Evolutionary conservation across 2,797 vertebrate genomes (phyloP).

Genomic region (Rhabdophis nuchalis): DNA sequence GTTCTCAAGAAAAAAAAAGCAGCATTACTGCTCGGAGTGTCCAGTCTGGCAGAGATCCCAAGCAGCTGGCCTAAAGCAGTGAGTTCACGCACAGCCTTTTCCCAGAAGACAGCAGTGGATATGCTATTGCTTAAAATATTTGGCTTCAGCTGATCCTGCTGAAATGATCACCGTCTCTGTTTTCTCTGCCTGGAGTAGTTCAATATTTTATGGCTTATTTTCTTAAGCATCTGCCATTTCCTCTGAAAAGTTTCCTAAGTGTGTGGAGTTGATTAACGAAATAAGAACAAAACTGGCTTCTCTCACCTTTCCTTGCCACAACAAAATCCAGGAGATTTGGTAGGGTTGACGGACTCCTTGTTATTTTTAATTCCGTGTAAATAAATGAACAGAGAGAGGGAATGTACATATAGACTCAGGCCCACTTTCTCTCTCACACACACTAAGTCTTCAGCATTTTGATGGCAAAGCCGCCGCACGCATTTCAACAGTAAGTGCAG

Average conservation of each 20-base stretch:
- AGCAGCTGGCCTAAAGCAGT: slow-evolving; percentile 9
- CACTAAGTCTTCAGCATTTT: slow-evolving; percentile 54
- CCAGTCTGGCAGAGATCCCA: background rate
- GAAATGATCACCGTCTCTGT: background rate
- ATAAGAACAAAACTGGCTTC: background rate
- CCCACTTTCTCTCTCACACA: background rate
- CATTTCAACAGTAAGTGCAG: slow-evolving; percentile 47
- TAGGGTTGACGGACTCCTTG: slow-evolving; percentile 2
- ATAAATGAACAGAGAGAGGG: slow-evolving; percentile 1
- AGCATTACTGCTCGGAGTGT: background rate
- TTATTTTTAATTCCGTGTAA: slow-evolving; percentile 32
- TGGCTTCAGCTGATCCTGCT: fast-evolving
- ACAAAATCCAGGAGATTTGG: background rate
- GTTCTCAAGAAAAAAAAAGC: background rate
- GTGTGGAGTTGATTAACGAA: slow-evolving; percentile 12
- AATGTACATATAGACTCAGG: background rate
- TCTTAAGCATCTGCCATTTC: slow-evolving; percentile 4
- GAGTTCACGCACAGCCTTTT: background rate
- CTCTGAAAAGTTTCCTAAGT: slow-evolving; percentile 19
- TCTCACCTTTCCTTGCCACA: slow-evolving; percentile 4
- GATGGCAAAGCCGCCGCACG: slow-evolving; percentile 31
- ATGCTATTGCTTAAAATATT: background rate
- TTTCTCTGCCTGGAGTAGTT: background rate
- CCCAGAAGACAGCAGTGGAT: background rate
- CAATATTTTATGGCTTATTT: background rate